These are phyloP conservation scores for Dasypogon diadema DNA, from an alignment of 2,888 invertebrate genomes.

Conservation along the genomic window DNA sequence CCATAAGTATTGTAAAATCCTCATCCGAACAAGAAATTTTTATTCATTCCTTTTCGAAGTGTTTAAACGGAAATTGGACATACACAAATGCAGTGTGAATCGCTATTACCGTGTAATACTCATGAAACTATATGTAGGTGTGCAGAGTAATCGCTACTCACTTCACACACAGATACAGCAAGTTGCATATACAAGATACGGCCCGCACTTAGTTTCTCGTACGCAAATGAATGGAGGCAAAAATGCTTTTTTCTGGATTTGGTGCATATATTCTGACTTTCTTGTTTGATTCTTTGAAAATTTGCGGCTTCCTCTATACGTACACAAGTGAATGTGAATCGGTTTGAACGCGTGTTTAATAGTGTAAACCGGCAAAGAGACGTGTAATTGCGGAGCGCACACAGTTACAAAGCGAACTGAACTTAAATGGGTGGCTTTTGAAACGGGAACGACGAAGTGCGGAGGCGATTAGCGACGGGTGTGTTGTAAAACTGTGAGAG, in stretches of 20 bases:
- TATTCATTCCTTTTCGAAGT: neutral
- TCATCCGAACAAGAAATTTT: constrained; percentile 7
- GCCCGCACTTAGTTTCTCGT: neutral
- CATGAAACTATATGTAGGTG: too few relatives aligned
- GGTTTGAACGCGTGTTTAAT: too few relatives aligned
- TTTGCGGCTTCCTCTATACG: neutral
- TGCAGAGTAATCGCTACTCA: too few relatives aligned
- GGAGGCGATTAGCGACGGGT: constrained; percentile 35
- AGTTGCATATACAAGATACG: too few relatives aligned
- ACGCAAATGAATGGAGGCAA: constrained; percentile 23
- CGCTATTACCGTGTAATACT: too few relatives aligned
- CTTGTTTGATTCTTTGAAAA: constrained; percentile 3
- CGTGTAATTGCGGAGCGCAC: constrained; percentile 3
- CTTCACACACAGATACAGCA: too few relatives aligned
- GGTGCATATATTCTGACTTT: neutral
- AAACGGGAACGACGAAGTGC: constrained; percentile 25
- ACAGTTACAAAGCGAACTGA: constrained; percentile 3
- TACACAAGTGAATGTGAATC: neutral
- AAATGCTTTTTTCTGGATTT: constrained; percentile 25
- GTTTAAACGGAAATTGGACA: constrained; percentile 16
- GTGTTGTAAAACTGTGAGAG: constrained; percentile 47
- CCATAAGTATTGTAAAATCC: constrained; percentile 6
- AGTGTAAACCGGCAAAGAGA: neutral
- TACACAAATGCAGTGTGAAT: neutral
- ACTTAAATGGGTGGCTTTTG: constrained; percentile 21